A percentile compares a stretch with the other conserved stretches of the same genome.
Evolutionary conservation across 2,888 invertebrate species (phyloP).

Genomic region (Junonia oenone): DNA sequence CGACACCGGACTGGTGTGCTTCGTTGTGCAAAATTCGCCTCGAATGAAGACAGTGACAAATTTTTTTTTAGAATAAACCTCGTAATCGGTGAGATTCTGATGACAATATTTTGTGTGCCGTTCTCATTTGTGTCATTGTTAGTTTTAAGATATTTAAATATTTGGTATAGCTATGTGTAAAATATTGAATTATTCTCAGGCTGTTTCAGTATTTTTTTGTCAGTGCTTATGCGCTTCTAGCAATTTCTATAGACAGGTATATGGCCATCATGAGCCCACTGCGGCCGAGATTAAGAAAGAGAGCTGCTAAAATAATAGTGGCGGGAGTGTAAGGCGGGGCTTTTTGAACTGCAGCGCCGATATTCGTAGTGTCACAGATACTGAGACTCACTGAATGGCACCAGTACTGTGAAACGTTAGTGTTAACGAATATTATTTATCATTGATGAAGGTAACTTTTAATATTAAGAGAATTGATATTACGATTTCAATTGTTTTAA

Average conservation of each 20-base stretch:
- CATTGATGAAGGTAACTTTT: too few relatives aligned
- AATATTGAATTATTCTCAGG: constrained; percentile 90
- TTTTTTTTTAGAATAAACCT: constrained; percentile 93
- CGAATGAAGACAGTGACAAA: constrained; percentile 96
- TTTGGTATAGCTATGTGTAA: constrained; percentile 91
- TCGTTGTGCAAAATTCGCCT: constrained; percentile 89
- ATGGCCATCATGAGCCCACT: constrained; percentile 94
- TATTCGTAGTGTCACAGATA: constrained; percentile 86
- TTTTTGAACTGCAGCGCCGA: constrained; percentile 88
- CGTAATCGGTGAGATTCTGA: constrained; percentile 92
- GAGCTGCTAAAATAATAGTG: constrained; percentile 83
- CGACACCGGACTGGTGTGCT: constrained; percentile 91
- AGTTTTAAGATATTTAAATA: constrained; percentile 91
- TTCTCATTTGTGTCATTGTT: constrained; percentile 91
- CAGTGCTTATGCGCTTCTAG: constrained; percentile 93
- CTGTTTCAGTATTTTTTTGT: constrained; percentile 89
- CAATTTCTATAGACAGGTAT: constrained; percentile 94
- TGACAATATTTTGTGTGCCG: constrained; percentile 94
- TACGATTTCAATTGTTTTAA: too few relatives aligned
- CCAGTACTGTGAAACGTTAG: constrained; percentile 82
- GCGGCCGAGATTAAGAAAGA: constrained; percentile 87
- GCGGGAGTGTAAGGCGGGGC: constrained; percentile 87
- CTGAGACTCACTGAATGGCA: constrained; percentile 82
- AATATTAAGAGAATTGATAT: too few relatives aligned
- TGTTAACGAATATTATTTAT: constrained; percentile 29